phyloP scores from a whole-genome alignment of 1,140 invertebrate genomes.

The Hyles vespertilio region DNA sequence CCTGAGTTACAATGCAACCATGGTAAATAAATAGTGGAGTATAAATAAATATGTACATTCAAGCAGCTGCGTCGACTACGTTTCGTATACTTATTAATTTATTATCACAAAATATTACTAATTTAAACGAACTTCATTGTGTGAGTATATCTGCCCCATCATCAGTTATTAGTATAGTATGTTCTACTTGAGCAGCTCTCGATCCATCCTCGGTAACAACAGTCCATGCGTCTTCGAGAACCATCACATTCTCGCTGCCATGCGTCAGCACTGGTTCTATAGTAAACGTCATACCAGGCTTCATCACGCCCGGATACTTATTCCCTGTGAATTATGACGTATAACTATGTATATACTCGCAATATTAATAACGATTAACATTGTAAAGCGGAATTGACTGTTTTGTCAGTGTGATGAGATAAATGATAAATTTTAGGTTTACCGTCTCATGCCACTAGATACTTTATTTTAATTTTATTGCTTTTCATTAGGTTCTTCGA shows the following conservation, averaged over 20 bases:
- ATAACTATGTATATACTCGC: too few relatives aligned
- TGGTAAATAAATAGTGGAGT: neutral
- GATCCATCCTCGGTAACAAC: slow-evolving; percentile 86
- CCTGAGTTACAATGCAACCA: neutral
- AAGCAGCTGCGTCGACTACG: too few relatives aligned
- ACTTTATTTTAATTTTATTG: too few relatives aligned
- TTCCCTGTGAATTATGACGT: slow-evolving; percentile 76
- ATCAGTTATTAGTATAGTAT: slow-evolving; percentile 91
- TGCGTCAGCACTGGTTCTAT: slow-evolving; percentile 93
- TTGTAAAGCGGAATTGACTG: too few relatives aligned
- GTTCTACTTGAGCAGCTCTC: slow-evolving; percentile 92
- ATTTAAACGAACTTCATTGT: slow-evolving; percentile 22
- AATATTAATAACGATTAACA: too few relatives aligned
- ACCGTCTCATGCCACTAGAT: too few relatives aligned
- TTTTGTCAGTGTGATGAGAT: too few relatives aligned
- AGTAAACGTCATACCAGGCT: slow-evolving; percentile 94
- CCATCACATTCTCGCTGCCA: slow-evolving; percentile 80
- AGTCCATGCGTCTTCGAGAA: slow-evolving; percentile 93
- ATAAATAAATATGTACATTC: too few relatives aligned
- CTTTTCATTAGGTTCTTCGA: too few relatives aligned
- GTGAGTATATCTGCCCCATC: slow-evolving; percentile 85
- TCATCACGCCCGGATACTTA: slow-evolving; percentile 84
- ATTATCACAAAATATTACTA: neutral
- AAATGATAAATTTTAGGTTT: too few relatives aligned
- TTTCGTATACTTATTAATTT: too few relatives aligned